Base-by-base conservation (phyloP, 1,140 invertebrate genomes). In the Trichoplusia ni region DNA sequence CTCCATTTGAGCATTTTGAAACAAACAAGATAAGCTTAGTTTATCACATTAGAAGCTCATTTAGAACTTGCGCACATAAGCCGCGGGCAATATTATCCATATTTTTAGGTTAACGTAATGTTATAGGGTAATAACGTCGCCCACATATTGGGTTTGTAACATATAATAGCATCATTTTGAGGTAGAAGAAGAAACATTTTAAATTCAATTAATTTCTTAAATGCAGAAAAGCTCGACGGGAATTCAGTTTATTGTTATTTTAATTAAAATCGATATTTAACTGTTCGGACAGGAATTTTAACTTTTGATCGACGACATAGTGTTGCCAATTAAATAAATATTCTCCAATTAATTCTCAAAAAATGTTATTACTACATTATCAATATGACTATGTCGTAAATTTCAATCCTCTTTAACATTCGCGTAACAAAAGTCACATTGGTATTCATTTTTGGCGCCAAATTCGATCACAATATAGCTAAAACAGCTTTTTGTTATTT, bases 141-240 rank as follows among this genome's bases (percentile, higher is more conserved):
- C n/a, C n/a, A n/a, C n/a, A 13, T 13, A 7, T 46, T 14, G 13
- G 21, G 13, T 2, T 37, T 9, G 29, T 13, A 23, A 54, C n/a
- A 54, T 38, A 37, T 54, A 54, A 25, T 54, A 54, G 64, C 67
- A 70, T 73, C 67, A 77, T 70, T 46, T 66, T 81, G 79, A 81
- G 79, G 79, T 81, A 81, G 79, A 77, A 64, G 64, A 69, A 68
- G 62, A 71, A 23, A 27, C 35, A 54, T 56, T 27, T 27, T 25
- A 40, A 56, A 56, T 38, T 38, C 51, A 56, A 37, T 40, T 33
- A n/a, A 1, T 51, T 35, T 29, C 5, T 13, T 53, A 56, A 56
- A 56, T 56, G 35, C 51, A 40, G 8, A 9, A 54, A 54, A 54
- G 21, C 19, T 54, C 29, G 23, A 23, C 42, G 25, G 29, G 54